Conservation (phyloP, 2,888 invertebrate species). For the Chelonus formosanus region DNA sequence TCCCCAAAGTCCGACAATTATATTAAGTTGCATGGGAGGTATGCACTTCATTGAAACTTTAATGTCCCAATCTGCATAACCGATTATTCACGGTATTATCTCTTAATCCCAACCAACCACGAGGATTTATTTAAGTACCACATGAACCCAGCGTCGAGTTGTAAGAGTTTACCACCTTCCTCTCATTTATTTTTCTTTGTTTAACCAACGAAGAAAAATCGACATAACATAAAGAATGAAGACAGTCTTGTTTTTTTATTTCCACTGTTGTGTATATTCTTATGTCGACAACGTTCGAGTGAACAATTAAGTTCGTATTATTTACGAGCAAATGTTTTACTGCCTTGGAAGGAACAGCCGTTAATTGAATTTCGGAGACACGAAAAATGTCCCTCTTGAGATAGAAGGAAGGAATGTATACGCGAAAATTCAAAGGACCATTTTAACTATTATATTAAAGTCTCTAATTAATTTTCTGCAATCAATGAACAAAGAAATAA, state of each 20-base stretch:
- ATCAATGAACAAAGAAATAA: not conserved
- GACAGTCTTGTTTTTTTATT: slow-evolving; percentile 29
- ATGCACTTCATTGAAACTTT: slow-evolving; percentile 44
- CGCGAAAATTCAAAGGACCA: not conserved
- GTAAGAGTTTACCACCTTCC: slow-evolving; percentile 24
- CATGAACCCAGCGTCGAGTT: slow-evolving; percentile 12
- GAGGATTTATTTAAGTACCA: slow-evolving; percentile 35
- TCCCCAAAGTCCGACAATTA: not conserved
- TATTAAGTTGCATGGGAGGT: slow-evolving; percentile 15
- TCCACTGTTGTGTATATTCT: slow-evolving; percentile 7
- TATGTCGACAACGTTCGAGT: slow-evolving; percentile 30
- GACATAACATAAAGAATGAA: slow-evolving; percentile 32
- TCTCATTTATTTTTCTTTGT: slow-evolving; percentile 10
- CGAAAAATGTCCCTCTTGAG: not conserved
- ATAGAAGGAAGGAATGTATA: not conserved
- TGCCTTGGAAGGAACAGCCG: slow-evolving; percentile 9
- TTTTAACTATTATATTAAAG: not conserved
- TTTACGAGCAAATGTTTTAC: slow-evolving; percentile 44
- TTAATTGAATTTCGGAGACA: slow-evolving; percentile 11
- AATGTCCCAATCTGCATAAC: slow-evolving; percentile 50
- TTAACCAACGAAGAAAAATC: slow-evolving; percentile 26
- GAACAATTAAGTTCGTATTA: slow-evolving; percentile 49
- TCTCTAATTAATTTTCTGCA: not conserved
- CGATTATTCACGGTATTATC: slow-evolving; percentile 47
- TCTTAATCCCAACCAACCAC: slow-evolving; percentile 40